Conservation (phyloP, 2,888 invertebrate genomes). For the Cheilosia variabilis region DNA sequence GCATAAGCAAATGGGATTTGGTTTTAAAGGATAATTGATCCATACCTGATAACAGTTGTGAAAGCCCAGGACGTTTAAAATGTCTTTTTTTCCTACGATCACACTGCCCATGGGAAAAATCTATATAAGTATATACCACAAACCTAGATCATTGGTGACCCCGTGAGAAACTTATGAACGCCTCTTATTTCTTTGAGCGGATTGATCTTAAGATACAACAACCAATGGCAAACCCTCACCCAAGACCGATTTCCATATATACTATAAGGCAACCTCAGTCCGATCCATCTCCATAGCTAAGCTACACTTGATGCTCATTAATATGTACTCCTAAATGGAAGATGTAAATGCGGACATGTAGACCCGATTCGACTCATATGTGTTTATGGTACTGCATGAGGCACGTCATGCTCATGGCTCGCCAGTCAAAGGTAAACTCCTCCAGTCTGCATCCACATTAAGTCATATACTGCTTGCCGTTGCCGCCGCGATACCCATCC, state of each 20-base stretch:
- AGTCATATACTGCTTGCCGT: constrained; percentile 51
- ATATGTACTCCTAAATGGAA: constrained; percentile 65
- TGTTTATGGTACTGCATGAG: constrained; percentile 54
- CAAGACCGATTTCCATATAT: neutral
- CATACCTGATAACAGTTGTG: too few relatives aligned
- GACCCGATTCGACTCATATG: constrained; percentile 26
- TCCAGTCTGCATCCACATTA: constrained; percentile 42
- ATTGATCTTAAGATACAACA: too few relatives aligned
- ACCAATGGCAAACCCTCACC: too few relatives aligned
- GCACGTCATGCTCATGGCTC: constrained; percentile 48
- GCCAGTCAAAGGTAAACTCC: constrained; percentile 52
- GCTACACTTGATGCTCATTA: constrained; percentile 26
- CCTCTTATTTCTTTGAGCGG: too few relatives aligned
- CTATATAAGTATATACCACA: too few relatives aligned
- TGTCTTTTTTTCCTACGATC: too few relatives aligned
- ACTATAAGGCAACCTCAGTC: neutral
- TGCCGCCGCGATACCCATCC: constrained; percentile 8
- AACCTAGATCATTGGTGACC: too few relatives aligned
- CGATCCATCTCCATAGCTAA: neutral
- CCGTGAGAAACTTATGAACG: too few relatives aligned
- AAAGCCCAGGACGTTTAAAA: too few relatives aligned
- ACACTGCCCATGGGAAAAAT: too few relatives aligned
- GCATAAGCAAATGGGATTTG: too few relatives aligned
- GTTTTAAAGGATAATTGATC: too few relatives aligned
- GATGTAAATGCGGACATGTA: constrained; percentile 56